Base-by-base conservation (phyloP, 1,140 invertebrate genomes). In the Anthonomus grandis region DNA sequence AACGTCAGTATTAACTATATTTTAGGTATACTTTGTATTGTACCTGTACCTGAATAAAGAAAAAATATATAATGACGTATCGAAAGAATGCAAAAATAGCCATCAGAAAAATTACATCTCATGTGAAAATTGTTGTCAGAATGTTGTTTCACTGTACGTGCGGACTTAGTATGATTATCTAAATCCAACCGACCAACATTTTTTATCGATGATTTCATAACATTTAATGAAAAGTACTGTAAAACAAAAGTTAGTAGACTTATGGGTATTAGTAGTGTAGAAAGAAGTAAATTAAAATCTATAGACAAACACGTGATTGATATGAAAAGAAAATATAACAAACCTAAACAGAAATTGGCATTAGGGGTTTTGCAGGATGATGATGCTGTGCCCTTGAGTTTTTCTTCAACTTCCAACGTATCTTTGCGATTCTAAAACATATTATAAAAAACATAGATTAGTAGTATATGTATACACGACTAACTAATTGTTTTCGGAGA, bases 271-370 rank as follows among this genome's bases (percentile, higher is more conserved):
- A 68, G 62, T 61, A 66, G 53, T 45, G 58, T 38, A 55, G 57
- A 57, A 41, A 66, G 46, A 56, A 57, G 51, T 51, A 63, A 57
- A 52, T 59, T 58, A 51, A n/a, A n/a, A n/a, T 63, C 61, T 52
- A 64, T 44, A 52, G 58, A 63, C 55, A 57, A 68, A 51, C 63
- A 52, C 61, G 58, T 65, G 56, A 57, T 69, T 60, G 65, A 54
- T 63, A 68, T 65, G 44, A 65, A 60, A 66, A 62, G 57, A 63
- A 70, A 61, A 56, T 65, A 72, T 57, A 60, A 63, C 71, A 70
- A 71, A 73, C 71, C 71, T 73, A 73, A 67, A 70, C 71, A 72
- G 49, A 70, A 64, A 62, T 63, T 63, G 41, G 67, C 67, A 31
- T 66, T 66, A 36, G 63, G 42, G 23, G 18, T 59, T 65, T 66